A percentile compares a stretch with the other conserved stretches of the same genome.
phyloP scores from a whole-genome alignment of 2,888 invertebrate genomes.

The Conomelus anceps region DNA sequence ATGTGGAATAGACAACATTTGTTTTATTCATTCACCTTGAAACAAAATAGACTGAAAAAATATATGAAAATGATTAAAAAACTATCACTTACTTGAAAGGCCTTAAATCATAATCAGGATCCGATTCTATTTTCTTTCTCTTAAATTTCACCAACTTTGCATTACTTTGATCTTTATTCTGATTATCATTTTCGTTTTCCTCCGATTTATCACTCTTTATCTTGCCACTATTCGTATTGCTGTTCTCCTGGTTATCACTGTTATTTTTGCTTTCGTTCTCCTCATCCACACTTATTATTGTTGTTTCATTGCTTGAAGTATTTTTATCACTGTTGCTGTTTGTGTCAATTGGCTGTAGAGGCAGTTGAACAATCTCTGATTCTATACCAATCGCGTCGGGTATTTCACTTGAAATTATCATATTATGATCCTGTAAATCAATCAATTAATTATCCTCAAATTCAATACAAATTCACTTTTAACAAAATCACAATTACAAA shows the following conservation, averaged over 20 bases:
- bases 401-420: slow-evolving; percentile 14
- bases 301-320: not conserved
- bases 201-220: too few species aligned
- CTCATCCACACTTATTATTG: not conserved
- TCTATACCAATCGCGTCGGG: not conserved
- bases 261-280: not conserved
- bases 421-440: slow-evolving; percentile 18
- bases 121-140: not conserved
- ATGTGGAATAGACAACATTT: too few species aligned
- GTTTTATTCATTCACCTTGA: too few species aligned
- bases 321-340: not conserved
- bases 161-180: not conserved
- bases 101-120: slow-evolving; percentile 8
- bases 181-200: not conserved
- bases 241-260: not conserved
- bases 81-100: slow-evolving; percentile 13
- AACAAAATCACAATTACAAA: too few species aligned
- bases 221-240: not conserved
- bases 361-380: not conserved
- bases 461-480: too few species aligned
- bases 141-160: not conserved
- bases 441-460: slow-evolving; percentile 1
- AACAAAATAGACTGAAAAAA: too few species aligned
- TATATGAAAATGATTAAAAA: not conserved
- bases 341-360: not conserved